Base-by-base conservation (phyloP, 2,797 vertebrate genomes). In the Odontamblyopus lacepedii region DNA sequence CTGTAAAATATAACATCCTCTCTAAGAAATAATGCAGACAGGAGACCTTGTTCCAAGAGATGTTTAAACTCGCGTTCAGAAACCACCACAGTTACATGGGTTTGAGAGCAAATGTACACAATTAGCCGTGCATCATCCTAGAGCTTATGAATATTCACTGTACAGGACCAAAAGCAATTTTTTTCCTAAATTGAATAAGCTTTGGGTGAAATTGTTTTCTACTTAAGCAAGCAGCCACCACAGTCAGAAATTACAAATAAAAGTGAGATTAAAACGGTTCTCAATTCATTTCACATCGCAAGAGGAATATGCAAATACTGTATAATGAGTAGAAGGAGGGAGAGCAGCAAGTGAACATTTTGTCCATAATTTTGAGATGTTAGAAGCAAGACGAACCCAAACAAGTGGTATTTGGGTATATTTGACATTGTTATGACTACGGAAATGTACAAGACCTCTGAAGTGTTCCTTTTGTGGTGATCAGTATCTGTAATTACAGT, bases 161-260 rank as follows among this genome's bases (percentile, higher is more conserved):
- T 48, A 38, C 68, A 66, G 48, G 62, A 55, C 63, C 32, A 19
- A 38, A 15, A 80, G 85, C 81, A 9, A 59, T 79, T 78, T 76
- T 72, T 72, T 71, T 53, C 41, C 70, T 67, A 76, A 81, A 89
- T 83, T 86, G 74, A 90, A 85, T 90, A 88, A 86, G 83, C 74
- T 79, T 90, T 88, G 89, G 70, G 79, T 87, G 77, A 83, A 90
- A 89, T 89, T 85, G 86, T 89, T 88, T 91, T 83, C 81, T 81
- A 83, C 77, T 88, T 88, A 88, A 88, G 85, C 78, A 89, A 90
- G 89, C 84, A 86, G 77, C 85, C 85, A 82, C 83, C 80, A 85
- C 74, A 87, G 89, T 91, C 85, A 83, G 83, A 90, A 87, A 92
- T 90, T 89, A 89, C 84, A 88, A 86, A 87, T 74, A 83, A 87